These are phyloP conservation scores for Sebastes trivittatus DNA, from an alignment of 2,797 vertebrate species.

Conservation along the genomic window DNA sequence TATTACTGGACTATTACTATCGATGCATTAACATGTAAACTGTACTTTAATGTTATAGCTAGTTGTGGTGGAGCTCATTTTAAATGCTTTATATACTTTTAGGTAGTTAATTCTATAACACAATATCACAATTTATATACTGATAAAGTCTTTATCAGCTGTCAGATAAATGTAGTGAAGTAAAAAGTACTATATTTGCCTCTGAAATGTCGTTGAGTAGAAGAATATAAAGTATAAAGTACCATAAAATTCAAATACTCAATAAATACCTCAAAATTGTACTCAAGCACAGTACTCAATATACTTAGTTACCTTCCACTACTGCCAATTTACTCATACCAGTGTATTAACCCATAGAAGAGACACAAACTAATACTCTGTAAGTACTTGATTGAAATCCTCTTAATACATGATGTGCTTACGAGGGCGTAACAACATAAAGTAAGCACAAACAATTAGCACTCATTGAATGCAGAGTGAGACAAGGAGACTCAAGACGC, in stretches of 20 bases:
- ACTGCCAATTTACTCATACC: background rate
- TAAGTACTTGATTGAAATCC: conserved; percentile 45
- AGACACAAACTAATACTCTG: conserved; percentile 4
- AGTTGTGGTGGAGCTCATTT: background rate
- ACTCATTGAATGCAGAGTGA: background rate
- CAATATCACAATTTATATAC: background rate
- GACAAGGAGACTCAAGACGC: background rate
- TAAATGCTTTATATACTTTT: background rate
- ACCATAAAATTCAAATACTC: background rate
- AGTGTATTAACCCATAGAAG: background rate
- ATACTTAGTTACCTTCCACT: background rate
- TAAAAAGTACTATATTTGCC: background rate
- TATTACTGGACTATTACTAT: background rate
- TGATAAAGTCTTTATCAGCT: background rate
- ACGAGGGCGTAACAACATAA: conserved; percentile 22
- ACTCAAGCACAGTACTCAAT: background rate
- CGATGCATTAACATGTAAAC: background rate
- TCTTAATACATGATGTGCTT: conserved; percentile 42
- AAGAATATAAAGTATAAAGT: background rate
- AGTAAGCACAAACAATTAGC: conserved; percentile 1
- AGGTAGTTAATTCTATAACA: background rate
- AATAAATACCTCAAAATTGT: background rate
- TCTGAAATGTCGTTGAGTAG: background rate
- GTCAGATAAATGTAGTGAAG: background rate
- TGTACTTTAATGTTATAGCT: background rate